A percentile compares a stretch with the other conserved stretches of the same genome.
These are phyloP conservation scores for Clitarchus hookeri DNA, from an alignment of 2,888 invertebrate species.

Conservation along the genomic window DNA sequence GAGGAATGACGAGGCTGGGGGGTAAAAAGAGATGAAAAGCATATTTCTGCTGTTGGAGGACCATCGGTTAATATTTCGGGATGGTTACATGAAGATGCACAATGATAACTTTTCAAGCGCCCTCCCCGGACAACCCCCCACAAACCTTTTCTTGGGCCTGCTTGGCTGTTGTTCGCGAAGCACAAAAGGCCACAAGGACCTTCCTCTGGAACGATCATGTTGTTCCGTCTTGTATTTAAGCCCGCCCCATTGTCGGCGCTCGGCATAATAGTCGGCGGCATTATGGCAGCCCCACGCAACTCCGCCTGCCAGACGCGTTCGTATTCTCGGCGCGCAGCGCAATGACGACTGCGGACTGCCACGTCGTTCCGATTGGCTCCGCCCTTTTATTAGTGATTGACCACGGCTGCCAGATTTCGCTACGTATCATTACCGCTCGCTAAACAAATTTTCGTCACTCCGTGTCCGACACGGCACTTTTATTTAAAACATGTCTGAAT, in stretches of 20 bases:
- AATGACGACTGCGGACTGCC: neutral
- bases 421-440: neutral
- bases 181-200: neutral
- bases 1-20: neutral
- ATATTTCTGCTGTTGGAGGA: conserved; percentile 21
- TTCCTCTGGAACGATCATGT: neutral
- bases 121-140: neutral
- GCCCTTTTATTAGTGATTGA: neutral
- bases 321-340: neutral
- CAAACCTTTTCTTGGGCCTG: neutral
- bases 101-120: conserved; percentile 19
- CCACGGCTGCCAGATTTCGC: neutral
- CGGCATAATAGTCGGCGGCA: neutral
- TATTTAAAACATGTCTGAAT: neutral
- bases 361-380: neutral
- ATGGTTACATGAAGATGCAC: conserved; percentile 28
- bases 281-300: neutral
- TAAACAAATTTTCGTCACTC: neutral
- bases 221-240: neutral
- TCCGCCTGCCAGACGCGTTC: too few relatives aligned
- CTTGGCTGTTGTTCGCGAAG: neutral
- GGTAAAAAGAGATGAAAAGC: conserved; percentile 1
- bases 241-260: neutral
- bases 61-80: conserved; percentile 15
- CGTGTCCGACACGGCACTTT: neutral